Percentiles rank a stretch among this genome's conserved stretches.
Conservation (phyloP, 2,888 invertebrate species). For the Isotomurus palustris region DNA sequence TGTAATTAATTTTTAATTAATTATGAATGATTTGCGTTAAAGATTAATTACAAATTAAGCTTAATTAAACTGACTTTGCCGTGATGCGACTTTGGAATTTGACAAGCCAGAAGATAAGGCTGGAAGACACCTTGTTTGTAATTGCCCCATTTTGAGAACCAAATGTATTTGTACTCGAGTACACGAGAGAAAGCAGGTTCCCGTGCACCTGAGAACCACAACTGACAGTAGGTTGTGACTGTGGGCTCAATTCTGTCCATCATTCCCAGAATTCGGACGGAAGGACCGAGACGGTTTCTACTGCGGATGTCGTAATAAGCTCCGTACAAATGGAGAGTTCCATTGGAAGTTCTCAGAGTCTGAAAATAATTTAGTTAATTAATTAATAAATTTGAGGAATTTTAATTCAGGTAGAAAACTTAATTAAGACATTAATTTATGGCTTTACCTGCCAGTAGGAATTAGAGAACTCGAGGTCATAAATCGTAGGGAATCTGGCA, state of each 20-base stretch:
- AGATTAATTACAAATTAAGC: no score
- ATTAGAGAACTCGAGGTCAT: neutral
- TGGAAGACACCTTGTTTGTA: slow-evolving; percentile 88
- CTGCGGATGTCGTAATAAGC: slow-evolving; percentile 50
- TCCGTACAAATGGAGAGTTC: slow-evolving; percentile 49
- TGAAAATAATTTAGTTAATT: neutral
- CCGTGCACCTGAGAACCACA: slow-evolving; percentile 45
- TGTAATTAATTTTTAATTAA: slow-evolving; percentile 8
- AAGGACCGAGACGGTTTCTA: slow-evolving; percentile 22
- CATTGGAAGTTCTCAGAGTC: slow-evolving; percentile 42
- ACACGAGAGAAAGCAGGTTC: slow-evolving; percentile 44
- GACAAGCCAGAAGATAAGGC: slow-evolving; percentile 84
- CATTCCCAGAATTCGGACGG: slow-evolving; percentile 49
- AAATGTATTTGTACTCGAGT: slow-evolving; percentile 89
- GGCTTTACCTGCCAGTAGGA: neutral
- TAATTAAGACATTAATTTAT: neutral
- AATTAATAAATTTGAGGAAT: neutral
- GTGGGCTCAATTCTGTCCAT: slow-evolving; percentile 48
- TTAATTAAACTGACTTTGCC: slow-evolving; percentile 54
- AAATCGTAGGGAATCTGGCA: neutral
- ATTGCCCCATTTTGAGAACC: slow-evolving; percentile 93
- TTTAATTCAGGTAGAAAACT: neutral
- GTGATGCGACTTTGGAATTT: slow-evolving; percentile 69
- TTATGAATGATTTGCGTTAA: no score
- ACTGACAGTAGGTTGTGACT: slow-evolving; percentile 46